Conservation (phyloP, 2,113 vertebrate genomes). For the Ophthalmolycus amberensis region DNA sequence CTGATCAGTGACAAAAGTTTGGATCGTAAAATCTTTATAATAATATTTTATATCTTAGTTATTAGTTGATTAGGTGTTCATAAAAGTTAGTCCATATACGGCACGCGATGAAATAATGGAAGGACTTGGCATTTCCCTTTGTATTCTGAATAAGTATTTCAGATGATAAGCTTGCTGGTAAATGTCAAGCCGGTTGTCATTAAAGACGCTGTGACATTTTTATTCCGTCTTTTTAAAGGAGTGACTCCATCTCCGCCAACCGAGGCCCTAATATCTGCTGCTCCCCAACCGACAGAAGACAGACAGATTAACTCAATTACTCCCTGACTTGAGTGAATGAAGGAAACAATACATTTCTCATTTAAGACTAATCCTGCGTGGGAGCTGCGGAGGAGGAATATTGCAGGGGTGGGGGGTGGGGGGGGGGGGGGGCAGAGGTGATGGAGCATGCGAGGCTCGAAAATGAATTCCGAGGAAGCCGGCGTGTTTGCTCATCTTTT, state of each 20-base stretch:
- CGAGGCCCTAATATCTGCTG: conserved; percentile 69
- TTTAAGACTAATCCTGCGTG: conserved; percentile 68
- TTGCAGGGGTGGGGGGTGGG: conserved; percentile 50
- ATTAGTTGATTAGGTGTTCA: conserved; percentile 13
- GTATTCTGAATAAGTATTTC: conserved; percentile 47
- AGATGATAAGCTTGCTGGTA: conserved; percentile 58
- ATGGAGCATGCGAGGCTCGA: conserved; percentile 15
- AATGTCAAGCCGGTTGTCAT: conserved; percentile 80
- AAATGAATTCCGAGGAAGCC: conserved; percentile 61
- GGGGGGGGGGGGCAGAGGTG: conserved; percentile 19
- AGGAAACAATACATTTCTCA: conserved; percentile 79
- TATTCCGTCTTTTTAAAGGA: conserved; percentile 73
- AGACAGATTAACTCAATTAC: conserved; percentile 82
- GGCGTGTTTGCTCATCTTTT: conserved; percentile 71
- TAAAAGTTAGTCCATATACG: conserved; percentile 37
- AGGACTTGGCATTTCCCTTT: conserved; percentile 55
- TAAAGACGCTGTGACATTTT: conserved; percentile 78
- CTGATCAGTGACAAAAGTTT: background rate
- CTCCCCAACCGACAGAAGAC: conserved; percentile 61
- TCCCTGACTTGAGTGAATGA: conserved; percentile 76
- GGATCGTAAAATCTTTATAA: background rate
- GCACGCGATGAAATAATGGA: conserved; percentile 23
- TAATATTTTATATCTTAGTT: background rate
- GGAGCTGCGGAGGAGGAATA: conserved; percentile 60
- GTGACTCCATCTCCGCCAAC: conserved; percentile 72